These are phyloP conservation scores for Crotalus tigris DNA, from an alignment of 2,113 vertebrate genomes.

Conservation along the genomic window DNA sequence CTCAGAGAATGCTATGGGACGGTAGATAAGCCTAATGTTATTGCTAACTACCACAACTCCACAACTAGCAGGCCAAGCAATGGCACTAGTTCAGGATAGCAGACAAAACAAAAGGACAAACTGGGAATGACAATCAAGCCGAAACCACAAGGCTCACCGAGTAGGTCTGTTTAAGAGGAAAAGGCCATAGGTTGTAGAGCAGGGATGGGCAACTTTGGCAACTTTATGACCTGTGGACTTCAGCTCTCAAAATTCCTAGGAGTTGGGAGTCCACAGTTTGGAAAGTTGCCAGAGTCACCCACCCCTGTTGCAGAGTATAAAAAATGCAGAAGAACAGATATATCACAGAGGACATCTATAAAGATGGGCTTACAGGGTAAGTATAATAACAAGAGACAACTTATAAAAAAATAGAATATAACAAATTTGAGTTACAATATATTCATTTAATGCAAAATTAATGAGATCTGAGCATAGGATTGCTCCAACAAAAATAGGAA, in stretches of 20 bases:
- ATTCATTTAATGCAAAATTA: not conserved
- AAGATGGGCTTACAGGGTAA: not conserved
- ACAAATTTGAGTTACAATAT: not conserved
- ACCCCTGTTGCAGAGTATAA: not conserved
- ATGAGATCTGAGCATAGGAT: not conserved
- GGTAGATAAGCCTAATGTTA: not conserved
- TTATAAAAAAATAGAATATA: not conserved
- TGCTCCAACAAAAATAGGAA: not conserved
- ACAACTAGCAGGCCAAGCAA: not conserved
- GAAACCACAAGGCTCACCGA: not conserved
- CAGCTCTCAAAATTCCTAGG: not conserved
- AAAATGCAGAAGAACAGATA: not conserved
- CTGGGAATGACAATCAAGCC: not conserved
- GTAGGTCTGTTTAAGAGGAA: not conserved
- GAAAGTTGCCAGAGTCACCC: not conserved
- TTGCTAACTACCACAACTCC: not conserved
- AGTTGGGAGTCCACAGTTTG: not conserved
- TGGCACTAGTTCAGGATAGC: not conserved
- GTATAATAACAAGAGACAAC: not conserved
- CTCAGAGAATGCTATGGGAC: not conserved
- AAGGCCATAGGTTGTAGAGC: not conserved
- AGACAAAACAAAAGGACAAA: not conserved
- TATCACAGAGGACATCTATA: not conserved
- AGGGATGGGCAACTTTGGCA: not conserved
- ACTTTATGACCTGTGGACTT: not conserved